Base-by-base conservation (phyloP, 2,888 invertebrate species). In the Eremobia ochroleuca region DNA sequence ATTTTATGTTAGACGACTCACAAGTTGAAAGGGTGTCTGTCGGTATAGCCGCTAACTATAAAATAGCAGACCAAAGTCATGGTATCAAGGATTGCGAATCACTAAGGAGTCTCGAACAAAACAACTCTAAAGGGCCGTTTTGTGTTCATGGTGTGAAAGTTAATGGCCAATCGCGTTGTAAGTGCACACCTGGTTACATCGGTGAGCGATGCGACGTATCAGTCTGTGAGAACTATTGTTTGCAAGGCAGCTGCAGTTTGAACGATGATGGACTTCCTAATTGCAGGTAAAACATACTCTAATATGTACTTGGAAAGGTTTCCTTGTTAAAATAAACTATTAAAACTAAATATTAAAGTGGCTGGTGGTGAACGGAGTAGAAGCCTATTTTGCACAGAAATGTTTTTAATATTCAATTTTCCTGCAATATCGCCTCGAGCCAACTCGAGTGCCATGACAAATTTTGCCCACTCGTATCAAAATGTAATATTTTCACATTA, bases 131-230 rank as follows among this genome's bases (percentile, higher is more conserved):
- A 25, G 43, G 66, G 28, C 28, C 43, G 1, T 66, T 46, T 28
- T 66, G 66, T 46, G 66, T 66, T 66, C 28, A 66, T 25, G 28
- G 66, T 28, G 9, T 31, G 13, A 46, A 46, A 66, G 28, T 28
- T 15, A 28, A 4, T 4, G 66, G 28, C 4, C 43, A 31, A 25
- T 46, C 43, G 21, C 13, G 21, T 46, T 66, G 66, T 46, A 66
- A 43, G 4, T 66, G 66, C 28, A 46, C 1, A 28, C 4, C 8
- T 43, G 66, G 66, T 8, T 43, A 66, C 43, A 66, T 46, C 21
- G 66, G 66, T 13, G 66, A 66, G 43, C 43, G 43, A 31, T 66
- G 43, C 28, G 43, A 66, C 46, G 43, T 66, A 25, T 13, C 66
- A 8, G 28, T 28, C 28, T 66, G 66, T 66, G 66, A 66, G 28